A percentile compares a stretch with the other conserved stretches of the same genome.
Evolutionary conservation across 2,888 invertebrate species (phyloP).

Genomic region (Megalurothrips usitatus): DNA sequence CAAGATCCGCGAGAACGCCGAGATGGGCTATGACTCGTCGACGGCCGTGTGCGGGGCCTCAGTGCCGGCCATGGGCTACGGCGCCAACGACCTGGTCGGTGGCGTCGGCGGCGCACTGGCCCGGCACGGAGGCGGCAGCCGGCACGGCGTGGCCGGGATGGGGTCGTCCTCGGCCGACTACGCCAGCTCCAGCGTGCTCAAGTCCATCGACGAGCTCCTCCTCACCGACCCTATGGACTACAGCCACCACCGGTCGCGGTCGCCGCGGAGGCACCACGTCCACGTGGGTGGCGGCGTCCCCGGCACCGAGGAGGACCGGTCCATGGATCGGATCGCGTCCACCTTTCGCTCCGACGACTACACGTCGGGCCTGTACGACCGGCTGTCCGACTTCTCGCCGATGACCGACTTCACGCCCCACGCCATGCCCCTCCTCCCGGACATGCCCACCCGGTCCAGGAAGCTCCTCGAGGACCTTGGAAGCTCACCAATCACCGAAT

Average conservation of each 20-base stretch:
- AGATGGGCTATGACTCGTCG: conserved; percentile 39
- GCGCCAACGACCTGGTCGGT: background rate
- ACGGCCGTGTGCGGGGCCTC: background rate
- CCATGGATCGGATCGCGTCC: conserved; percentile 49
- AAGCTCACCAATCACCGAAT: conserved; percentile 45
- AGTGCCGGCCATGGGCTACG: background rate
- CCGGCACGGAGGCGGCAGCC: background rate
- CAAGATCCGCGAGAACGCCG: conserved; percentile 45
- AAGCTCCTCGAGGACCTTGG: conserved; percentile 50
- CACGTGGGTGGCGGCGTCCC: background rate
- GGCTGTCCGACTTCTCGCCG: conserved; percentile 47
- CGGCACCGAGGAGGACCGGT: conserved; percentile 47
- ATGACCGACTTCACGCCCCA: conserved; percentile 48
- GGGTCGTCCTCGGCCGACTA: conserved; percentile 37
- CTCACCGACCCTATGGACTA: conserved; percentile 37
- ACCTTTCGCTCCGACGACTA: conserved; percentile 49
- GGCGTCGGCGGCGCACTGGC: conserved; percentile 10
- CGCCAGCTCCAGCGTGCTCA: conserved; percentile 44
- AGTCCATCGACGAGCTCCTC: conserved; percentile 47
- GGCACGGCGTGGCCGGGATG: conserved; percentile 34
- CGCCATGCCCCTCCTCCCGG: conserved; percentile 55
- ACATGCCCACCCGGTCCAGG: conserved; percentile 54
- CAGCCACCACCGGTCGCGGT: conserved; percentile 35
- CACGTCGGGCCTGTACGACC: conserved; percentile 47
- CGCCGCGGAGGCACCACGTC: conserved; percentile 34